Evolutionary conservation across 2,797 vertebrate genomes (phyloP).

Genomic region (Pogoniulus pusillus): DNA sequence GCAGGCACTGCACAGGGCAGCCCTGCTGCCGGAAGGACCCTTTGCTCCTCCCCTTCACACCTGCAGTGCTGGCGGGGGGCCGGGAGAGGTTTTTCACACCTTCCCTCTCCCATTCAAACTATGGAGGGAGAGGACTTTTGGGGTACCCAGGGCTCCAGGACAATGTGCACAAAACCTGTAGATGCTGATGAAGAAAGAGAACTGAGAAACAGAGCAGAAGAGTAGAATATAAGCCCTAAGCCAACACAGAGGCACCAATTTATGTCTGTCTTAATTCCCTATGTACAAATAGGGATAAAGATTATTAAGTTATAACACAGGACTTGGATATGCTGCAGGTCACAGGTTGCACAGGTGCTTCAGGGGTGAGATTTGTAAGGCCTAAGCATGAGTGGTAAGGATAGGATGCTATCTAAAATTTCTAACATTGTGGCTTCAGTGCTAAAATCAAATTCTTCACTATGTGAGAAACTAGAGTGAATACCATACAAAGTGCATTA

Average conservation of each 20-base stretch:
- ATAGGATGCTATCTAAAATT: not conserved
- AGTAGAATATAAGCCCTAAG: not conserved
- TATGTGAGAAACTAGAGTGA: not conserved
- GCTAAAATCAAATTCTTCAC: not conserved
- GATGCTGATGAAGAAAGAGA: not conserved
- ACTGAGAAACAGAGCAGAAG: not conserved
- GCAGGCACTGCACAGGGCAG: no score
- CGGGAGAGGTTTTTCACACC: no score
- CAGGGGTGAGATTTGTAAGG: not conserved
- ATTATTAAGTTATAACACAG: not conserved
- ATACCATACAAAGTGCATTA: not conserved
- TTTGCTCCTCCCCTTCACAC: no score
- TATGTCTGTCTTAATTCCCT: not conserved
- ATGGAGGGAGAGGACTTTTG: no score
- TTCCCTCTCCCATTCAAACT: no score
- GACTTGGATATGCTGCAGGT: rapidly evolving
- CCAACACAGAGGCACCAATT: not conserved
- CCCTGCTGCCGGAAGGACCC: no score
- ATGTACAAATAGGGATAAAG: not conserved
- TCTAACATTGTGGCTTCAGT: not conserved
- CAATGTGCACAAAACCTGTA: not conserved
- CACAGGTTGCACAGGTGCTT: not conserved
- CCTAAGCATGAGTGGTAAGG: not conserved
- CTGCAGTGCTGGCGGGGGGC: no score
- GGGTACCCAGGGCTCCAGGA: no score